A percentile compares a stretch with the other conserved stretches of the same genome.
These are phyloP conservation scores for Eristalis tenax DNA, from an alignment of 2,888 invertebrate species.

Conservation along the genomic window DNA sequence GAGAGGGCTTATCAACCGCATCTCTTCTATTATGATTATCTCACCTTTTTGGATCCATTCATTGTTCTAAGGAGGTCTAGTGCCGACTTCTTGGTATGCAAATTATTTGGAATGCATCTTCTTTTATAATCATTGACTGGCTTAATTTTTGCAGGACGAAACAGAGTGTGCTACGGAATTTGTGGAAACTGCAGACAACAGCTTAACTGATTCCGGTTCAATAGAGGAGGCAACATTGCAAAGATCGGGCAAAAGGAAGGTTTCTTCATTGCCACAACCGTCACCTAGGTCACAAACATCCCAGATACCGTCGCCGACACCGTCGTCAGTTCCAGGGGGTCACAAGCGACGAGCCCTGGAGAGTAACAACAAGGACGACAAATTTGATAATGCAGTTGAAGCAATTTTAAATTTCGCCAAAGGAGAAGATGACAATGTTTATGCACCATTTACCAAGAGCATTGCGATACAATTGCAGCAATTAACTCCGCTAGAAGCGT, in stretches of 20 bases:
- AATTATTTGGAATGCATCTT: not conserved
- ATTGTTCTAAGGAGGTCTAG: slow-evolving; percentile 15
- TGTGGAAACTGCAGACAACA: not conserved
- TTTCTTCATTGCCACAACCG: not conserved
- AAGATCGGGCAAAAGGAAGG: not conserved
- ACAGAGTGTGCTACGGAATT: not conserved
- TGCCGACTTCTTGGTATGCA: slow-evolving; percentile 11
- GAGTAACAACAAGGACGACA: not conserved
- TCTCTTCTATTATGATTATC: slow-evolving; percentile 13
- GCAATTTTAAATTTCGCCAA: not conserved
- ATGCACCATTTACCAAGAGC: slow-evolving; percentile 2
- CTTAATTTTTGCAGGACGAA: not conserved
- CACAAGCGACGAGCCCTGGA: not conserved
- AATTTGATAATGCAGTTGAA: not conserved
- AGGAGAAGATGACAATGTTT: slow-evolving; percentile 8
- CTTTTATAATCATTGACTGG: not conserved
- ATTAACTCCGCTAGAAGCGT: slow-evolving; percentile 4
- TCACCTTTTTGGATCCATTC: slow-evolving; percentile 8
- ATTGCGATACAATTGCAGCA: slow-evolving; percentile 20
- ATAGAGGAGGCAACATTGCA: not conserved
- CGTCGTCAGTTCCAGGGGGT: not conserved
- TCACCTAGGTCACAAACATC: not conserved
- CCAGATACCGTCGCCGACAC: not conserved
- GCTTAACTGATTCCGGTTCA: not conserved
- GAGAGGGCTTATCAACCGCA: slow-evolving; percentile 13